These are phyloP conservation scores for Sabellastarte sp. DNA, from an alignment of 2,888 invertebrate genomes.

Conservation along the genomic window DNA sequence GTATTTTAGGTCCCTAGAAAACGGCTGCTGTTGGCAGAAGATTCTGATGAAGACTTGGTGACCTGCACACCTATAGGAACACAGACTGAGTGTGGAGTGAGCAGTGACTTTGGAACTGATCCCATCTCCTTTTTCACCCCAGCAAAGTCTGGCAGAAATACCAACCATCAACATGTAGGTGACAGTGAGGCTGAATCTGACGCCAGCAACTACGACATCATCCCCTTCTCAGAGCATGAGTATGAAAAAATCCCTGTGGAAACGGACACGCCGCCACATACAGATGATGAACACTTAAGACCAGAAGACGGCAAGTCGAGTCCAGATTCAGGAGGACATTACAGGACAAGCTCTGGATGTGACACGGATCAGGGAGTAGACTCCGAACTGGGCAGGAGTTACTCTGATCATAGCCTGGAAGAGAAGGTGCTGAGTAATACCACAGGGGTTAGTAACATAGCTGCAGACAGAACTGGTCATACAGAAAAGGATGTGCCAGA, in stretches of 20 bases:
- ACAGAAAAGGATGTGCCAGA: background rate
- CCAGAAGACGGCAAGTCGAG: background rate
- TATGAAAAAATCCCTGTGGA: conserved; percentile 31
- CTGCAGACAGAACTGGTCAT: too few species aligned
- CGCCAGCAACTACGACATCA: conserved; percentile 25
- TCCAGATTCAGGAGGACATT: conserved; percentile 7
- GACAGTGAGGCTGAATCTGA: conserved; percentile 6
- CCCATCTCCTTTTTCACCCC: background rate
- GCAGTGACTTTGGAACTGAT: background rate
- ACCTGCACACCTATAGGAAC: background rate
- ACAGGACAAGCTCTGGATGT: background rate
- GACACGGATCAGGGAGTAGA: conserved; percentile 11
- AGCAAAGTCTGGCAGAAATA: background rate
- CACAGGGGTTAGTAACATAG: background rate
- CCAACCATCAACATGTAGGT: background rate
- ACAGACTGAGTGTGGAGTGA: too few species aligned
- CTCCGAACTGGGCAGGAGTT: conserved; percentile 27
- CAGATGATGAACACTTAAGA: conserved; percentile 4
- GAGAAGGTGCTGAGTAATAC: conserved; percentile 5
- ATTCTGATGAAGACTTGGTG: too few species aligned
- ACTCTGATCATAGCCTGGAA: conserved; percentile 19
- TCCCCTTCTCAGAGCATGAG: conserved; percentile 31
- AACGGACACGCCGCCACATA: conserved; percentile 16
- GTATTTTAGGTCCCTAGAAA: too few species aligned
- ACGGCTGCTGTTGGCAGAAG: too few species aligned